These are phyloP conservation scores for Acrocephalus arundinaceus DNA, from an alignment of 2,113 vertebrate species.

Conservation along the genomic window DNA sequence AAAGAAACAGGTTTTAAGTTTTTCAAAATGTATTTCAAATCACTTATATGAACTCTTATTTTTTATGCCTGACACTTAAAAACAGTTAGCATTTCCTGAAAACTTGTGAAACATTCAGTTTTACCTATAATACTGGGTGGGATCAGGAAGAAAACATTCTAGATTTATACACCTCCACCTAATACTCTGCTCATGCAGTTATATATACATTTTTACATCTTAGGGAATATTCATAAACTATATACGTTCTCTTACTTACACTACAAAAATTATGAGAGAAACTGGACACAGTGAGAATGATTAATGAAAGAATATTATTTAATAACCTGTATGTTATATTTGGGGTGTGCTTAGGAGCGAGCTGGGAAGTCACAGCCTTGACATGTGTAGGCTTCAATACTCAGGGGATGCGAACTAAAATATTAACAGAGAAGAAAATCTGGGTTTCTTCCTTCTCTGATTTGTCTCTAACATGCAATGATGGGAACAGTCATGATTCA, in stretches of 20 bases:
- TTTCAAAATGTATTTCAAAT: neutral
- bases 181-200: neutral
- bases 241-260: neutral
- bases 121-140: neutral
- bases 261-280: neutral
- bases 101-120: neutral
- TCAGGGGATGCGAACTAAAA: neutral
- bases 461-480: neutral
- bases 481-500: neutral
- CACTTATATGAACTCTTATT: neutral
- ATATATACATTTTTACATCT: neutral
- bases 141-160: neutral
- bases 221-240: neutral
- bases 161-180: neutral
- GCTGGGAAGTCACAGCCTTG: neutral
- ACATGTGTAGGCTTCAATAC: rapidly evolving
- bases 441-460: neutral
- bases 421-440: neutral
- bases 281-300: neutral
- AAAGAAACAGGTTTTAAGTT: neutral
- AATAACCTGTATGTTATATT: neutral
- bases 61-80: neutral
- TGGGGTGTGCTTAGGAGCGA: neutral
- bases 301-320: neutral
- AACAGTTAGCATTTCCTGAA: neutral